A percentile compares a stretch with the other conserved stretches of the same genome.
phyloP scores from a whole-genome alignment of 2,797 vertebrate genomes.

The Scolopax rusticola region DNA sequence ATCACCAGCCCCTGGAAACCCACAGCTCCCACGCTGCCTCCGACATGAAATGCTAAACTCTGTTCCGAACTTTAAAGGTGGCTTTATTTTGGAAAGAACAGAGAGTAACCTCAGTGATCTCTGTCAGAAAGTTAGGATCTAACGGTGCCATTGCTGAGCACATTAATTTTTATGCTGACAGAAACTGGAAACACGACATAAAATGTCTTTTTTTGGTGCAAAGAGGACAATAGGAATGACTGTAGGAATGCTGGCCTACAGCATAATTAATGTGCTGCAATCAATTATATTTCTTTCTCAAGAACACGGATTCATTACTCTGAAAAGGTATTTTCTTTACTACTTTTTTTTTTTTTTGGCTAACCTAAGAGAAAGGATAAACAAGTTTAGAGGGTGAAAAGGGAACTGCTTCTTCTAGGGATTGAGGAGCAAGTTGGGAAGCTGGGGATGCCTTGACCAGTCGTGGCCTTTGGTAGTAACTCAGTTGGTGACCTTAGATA shows the following conservation, averaged over 20 bases:
- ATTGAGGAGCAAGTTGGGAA: background rate
- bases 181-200: background rate
- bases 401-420: background rate
- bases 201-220: background rate
- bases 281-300: background rate
- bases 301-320: background rate
- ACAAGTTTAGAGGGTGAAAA: background rate
- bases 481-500: background rate
- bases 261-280: background rate
- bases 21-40: background rate
- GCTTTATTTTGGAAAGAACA: constrained; percentile 14
- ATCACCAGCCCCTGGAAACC: background rate
- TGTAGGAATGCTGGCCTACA: background rate
- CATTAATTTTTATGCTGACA: background rate
- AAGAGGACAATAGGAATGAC: background rate
- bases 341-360: background rate
- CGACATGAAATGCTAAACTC: background rate
- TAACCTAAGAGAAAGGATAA: background rate
- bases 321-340: too few species aligned
- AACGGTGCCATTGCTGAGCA: background rate
- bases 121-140: constrained; percentile 7
- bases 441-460: background rate
- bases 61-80: background rate
- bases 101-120: background rate
- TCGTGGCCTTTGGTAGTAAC: background rate